Percentiles rank a stretch among this genome's conserved stretches.
Evolutionary conservation across 1,140 invertebrate species (phyloP).

Genomic region (Delia radicum): DNA sequence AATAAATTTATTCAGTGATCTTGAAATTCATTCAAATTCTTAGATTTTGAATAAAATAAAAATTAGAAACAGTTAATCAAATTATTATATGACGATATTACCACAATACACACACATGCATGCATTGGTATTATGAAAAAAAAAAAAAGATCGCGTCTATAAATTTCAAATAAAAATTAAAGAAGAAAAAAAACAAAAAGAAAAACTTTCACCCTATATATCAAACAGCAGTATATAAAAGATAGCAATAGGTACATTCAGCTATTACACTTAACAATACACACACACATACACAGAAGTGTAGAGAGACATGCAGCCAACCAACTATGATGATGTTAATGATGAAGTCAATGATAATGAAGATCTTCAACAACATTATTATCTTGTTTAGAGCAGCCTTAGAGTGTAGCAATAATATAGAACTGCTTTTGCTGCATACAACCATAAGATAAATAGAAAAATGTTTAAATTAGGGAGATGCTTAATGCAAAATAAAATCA

Average conservation of each 20-base stretch:
- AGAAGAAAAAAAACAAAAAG: conserved; percentile 9
- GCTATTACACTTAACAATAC: background rate
- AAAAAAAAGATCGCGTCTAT: conserved; percentile 9
- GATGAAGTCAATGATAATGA: too few species aligned
- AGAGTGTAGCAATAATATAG: too few species aligned
- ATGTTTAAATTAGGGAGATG: too few species aligned
- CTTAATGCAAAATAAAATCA: too few species aligned
- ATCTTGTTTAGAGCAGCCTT: too few species aligned
- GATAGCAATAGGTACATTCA: background rate
- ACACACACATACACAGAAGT: background rate
- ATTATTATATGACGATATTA: background rate
- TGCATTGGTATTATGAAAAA: background rate
- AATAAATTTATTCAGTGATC: background rate
- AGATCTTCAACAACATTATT: background rate
- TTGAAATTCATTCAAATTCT: background rate
- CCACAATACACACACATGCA: background rate
- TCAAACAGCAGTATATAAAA: background rate
- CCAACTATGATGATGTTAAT: background rate
- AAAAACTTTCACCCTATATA: conserved; percentile 12
- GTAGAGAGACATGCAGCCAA: background rate
- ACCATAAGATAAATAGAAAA: too few species aligned
- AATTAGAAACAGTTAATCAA: background rate
- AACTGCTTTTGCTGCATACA: too few species aligned
- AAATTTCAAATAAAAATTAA: background rate
- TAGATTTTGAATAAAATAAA: background rate